Conservation (phyloP, 2,888 invertebrate genomes). For the Campoplex capitator region DNA sequence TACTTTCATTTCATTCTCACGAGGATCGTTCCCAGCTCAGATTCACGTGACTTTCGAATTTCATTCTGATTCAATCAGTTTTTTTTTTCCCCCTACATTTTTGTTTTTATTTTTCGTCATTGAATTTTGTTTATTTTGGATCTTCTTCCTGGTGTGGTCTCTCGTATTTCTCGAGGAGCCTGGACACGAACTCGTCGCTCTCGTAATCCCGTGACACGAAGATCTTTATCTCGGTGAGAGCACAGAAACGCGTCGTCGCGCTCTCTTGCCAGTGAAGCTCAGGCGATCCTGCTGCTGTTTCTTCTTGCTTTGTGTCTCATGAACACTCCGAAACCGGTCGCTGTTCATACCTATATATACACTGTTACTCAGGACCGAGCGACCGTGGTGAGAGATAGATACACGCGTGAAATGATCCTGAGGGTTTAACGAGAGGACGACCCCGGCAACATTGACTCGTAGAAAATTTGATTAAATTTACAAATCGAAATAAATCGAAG, state of each 20-base stretch:
- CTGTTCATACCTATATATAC: conserved; percentile 20
- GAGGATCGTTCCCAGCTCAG: not conserved
- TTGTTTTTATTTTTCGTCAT: not conserved
- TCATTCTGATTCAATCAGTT: not conserved
- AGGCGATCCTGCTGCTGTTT: conserved; percentile 47
- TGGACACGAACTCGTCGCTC: conserved; percentile 64
- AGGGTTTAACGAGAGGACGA: conserved; percentile 19
- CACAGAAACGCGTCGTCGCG: conserved; percentile 62
- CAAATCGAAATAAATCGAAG: not conserved
- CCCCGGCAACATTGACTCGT: too few species aligned
- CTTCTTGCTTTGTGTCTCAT: conserved; percentile 45
- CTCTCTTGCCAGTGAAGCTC: conserved; percentile 11
- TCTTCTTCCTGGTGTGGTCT: conserved; percentile 1
- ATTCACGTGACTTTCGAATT: not conserved
- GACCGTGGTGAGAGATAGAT: conserved; percentile 46
- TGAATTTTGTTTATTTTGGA: conserved; percentile 8
- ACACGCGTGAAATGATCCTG: conserved; percentile 32
- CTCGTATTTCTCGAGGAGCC: conserved; percentile 16
- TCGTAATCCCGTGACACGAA: conserved; percentile 68
- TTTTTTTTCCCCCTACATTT: not conserved
- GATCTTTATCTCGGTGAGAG: conserved; percentile 62
- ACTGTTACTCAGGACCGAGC: not conserved
- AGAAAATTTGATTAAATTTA: not conserved
- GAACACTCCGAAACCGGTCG: conserved; percentile 56
- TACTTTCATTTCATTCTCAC: not conserved